A percentile compares a stretch with the other conserved stretches of the same genome.
These are phyloP conservation scores for Megalops atlanticus DNA, from an alignment of 2,113 vertebrate genomes.

Conservation along the genomic window DNA sequence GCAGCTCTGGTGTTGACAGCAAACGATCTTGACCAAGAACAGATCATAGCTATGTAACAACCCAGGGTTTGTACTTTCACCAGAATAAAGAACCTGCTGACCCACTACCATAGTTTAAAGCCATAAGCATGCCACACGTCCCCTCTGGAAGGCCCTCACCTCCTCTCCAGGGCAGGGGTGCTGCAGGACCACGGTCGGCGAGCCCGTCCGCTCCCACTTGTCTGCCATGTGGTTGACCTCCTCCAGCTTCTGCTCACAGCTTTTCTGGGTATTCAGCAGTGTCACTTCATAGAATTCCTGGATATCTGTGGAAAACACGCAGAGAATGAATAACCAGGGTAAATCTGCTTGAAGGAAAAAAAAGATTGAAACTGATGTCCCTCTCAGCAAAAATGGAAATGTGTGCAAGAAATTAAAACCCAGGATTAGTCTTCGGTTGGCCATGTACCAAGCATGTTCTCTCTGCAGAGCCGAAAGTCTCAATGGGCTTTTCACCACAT, in stretches of 20 bases:
- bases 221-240: constrained; percentile 85
- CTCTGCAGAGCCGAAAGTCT: neutral
- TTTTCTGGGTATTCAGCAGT: constrained; percentile 88
- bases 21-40: too few species aligned
- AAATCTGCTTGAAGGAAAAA: neutral
- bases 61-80: too few species aligned
- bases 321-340: neutral
- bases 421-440: constrained; percentile 35
- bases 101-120: neutral
- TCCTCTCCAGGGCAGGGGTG: constrained; percentile 67
- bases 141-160: constrained; percentile 49
- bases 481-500: neutral
- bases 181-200: constrained; percentile 59
- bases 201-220: constrained; percentile 80
- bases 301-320: constrained; percentile 78
- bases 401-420: constrained; percentile 27
- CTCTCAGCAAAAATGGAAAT: constrained; percentile 1
- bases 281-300: constrained; percentile 96
- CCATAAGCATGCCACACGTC: neutral
- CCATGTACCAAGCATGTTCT: constrained; percentile 21
- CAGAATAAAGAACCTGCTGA: too few species aligned
- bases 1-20: too few species aligned
- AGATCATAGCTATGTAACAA: too few species aligned
- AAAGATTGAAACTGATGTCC: neutral
- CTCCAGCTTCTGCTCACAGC: constrained; percentile 85